Percentiles rank a stretch among this genome's conserved stretches.
Evolutionary conservation across 2,113 vertebrate species (phyloP).

Genomic region (Poicephalus meyeri): DNA sequence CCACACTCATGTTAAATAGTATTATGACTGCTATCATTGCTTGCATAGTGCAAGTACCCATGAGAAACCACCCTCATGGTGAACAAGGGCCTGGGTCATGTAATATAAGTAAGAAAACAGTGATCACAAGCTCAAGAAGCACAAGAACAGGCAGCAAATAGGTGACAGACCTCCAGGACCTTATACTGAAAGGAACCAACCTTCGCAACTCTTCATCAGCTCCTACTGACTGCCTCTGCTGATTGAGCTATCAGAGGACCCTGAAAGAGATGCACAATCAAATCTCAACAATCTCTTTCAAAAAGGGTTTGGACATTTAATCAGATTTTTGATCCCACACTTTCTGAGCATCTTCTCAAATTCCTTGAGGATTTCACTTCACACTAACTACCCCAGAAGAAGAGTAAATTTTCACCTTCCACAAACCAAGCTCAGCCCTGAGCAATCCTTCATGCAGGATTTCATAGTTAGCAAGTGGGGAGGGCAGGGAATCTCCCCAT

Average conservation of each 20-base stretch:
- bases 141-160: background rate
- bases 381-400: background rate
- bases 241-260: slow-evolving; percentile 6
- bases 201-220: background rate
- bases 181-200: background rate
- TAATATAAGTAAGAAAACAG: background rate
- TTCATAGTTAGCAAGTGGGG: background rate
- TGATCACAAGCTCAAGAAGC: background rate
- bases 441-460: background rate
- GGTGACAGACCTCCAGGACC: background rate
- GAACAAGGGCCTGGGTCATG: background rate
- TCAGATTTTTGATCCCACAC: background rate
- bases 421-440: background rate
- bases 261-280: background rate
- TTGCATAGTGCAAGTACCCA: background rate
- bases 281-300: background rate
- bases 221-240: background rate
- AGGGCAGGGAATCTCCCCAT: background rate
- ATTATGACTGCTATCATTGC: accelerated
- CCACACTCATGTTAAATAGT: background rate
- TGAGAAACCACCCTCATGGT: background rate
- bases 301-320: background rate
- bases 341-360: background rate
- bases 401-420: background rate
- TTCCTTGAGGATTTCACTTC: background rate